These are phyloP conservation scores for Polydrusus tereticollis DNA, from an alignment of 2,888 invertebrate genomes.

Conservation along the genomic window DNA sequence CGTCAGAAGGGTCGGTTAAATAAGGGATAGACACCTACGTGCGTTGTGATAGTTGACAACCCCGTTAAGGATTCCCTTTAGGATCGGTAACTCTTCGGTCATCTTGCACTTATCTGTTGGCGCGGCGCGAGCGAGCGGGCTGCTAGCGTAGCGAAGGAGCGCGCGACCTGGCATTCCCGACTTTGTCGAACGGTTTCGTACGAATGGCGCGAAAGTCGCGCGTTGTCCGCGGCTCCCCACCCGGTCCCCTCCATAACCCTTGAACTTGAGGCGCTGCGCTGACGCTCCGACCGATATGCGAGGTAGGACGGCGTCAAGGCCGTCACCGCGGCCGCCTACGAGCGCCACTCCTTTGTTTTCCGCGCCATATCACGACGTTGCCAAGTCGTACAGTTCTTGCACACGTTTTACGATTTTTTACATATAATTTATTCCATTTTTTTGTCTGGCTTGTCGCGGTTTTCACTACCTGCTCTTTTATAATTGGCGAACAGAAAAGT, in stretches of 20 bases:
- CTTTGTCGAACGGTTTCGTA: conserved; percentile 45
- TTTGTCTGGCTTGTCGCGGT: no score
- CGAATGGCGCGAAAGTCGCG: conserved; percentile 61
- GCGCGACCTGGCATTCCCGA: conserved; percentile 67
- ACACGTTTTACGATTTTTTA: neutral
- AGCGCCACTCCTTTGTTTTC: conserved; percentile 50
- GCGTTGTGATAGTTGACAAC: conserved; percentile 93
- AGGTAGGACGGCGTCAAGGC: conserved; percentile 55
- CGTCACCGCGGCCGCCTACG: conserved; percentile 53
- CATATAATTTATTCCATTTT: neutral
- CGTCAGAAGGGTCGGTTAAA: neutral
- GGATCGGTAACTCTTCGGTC: conserved; percentile 91
- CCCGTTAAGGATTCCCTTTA: conserved; percentile 91
- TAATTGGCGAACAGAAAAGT: neutral
- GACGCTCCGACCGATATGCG: conserved; percentile 54
- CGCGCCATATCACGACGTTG: conserved; percentile 22
- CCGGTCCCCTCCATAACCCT: conserved; percentile 66
- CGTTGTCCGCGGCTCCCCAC: conserved; percentile 64
- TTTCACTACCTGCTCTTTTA: neutral
- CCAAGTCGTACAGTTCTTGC: neutral
- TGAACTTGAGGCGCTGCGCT: conserved; percentile 65
- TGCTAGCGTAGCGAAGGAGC: conserved; percentile 58
- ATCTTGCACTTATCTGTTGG: conserved; percentile 70
- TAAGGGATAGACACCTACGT: conserved; percentile 76
- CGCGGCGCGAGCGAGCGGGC: conserved; percentile 49